These are phyloP conservation scores for Acropora tenuis DNA, from an alignment of 64 coral and sea anemone species.

Conservation along the genomic window DNA sequence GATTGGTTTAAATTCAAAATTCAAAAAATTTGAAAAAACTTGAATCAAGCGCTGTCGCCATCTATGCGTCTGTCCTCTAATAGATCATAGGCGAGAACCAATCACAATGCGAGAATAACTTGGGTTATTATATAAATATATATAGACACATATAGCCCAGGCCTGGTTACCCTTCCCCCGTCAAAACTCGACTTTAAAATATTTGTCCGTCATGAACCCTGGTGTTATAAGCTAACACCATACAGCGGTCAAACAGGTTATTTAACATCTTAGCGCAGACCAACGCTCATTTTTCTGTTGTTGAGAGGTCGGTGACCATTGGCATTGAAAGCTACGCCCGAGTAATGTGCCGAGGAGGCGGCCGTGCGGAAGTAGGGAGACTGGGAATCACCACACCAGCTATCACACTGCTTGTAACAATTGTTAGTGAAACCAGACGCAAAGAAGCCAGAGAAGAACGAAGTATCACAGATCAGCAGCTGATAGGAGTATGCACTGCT, in stretches of 20 bases:
- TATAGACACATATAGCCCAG: too few relatives aligned
- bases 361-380: not conserved
- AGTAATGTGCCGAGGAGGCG: not conserved
- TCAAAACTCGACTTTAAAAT: too few relatives aligned
- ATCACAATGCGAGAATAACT: too few relatives aligned
- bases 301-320: not conserved
- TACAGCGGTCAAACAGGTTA: not conserved
- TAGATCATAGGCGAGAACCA: too few relatives aligned
- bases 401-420: not conserved
- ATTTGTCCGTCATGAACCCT: too few relatives aligned
- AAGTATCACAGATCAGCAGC: not conserved
- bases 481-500: not conserved
- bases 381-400: not conserved
- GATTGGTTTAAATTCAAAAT: too few relatives aligned
- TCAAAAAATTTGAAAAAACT: too few relatives aligned
- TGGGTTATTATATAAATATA: too few relatives aligned
- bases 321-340: not conserved
- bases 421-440: constrained; percentile 8
- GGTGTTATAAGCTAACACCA: too few relatives aligned
- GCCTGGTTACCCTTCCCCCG: too few relatives aligned
- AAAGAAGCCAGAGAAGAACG: not conserved
- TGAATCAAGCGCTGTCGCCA: too few relatives aligned
- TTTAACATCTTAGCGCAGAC: not conserved
- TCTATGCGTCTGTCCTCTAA: too few relatives aligned
- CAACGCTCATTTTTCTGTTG: not conserved